Conservation (phyloP, 2,113 vertebrate genomes). For the Siniperca chuatsi region DNA sequence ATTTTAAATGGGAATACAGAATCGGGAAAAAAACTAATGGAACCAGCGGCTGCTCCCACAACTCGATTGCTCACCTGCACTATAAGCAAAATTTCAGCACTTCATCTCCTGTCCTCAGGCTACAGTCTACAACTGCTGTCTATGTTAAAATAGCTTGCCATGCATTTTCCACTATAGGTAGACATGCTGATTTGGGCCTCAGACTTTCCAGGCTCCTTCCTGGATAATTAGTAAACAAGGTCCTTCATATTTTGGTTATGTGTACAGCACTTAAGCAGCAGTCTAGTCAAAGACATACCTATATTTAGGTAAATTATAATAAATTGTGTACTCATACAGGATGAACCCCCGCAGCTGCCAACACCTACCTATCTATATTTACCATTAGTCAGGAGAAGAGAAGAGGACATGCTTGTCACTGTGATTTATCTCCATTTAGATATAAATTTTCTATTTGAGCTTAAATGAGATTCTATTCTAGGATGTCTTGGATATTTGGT, state of each 20-base stretch:
- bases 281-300: slow-evolving; percentile 32
- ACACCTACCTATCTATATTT: slow-evolving; percentile 21
- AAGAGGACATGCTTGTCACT: slow-evolving; percentile 32
- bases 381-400: background rate
- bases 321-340: background rate
- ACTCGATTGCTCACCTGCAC: background rate
- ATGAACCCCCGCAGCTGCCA: slow-evolving; percentile 16
- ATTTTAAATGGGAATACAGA: background rate
- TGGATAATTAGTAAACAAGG: slow-evolving; percentile 40
- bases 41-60: background rate
- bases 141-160: slow-evolving; percentile 46
- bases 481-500: slow-evolving; percentile 3
- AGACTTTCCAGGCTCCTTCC: slow-evolving; percentile 29
- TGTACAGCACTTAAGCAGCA: slow-evolving; percentile 5
- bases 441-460: slow-evolving; percentile 7
- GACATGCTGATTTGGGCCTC: slow-evolving; percentile 33
- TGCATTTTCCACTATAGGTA: slow-evolving; percentile 23
- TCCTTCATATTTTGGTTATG: background rate
- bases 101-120: slow-evolving; percentile 22
- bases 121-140: slow-evolving; percentile 28
- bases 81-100: slow-evolving; percentile 18
- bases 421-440: slow-evolving; percentile 38
- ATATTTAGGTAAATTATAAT: slow-evolving; percentile 21
- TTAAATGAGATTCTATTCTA: slow-evolving; percentile 8
- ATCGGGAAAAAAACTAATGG: background rate